Conservation (phyloP, 2,888 invertebrate species). For the Pandemis corylana region DNA sequence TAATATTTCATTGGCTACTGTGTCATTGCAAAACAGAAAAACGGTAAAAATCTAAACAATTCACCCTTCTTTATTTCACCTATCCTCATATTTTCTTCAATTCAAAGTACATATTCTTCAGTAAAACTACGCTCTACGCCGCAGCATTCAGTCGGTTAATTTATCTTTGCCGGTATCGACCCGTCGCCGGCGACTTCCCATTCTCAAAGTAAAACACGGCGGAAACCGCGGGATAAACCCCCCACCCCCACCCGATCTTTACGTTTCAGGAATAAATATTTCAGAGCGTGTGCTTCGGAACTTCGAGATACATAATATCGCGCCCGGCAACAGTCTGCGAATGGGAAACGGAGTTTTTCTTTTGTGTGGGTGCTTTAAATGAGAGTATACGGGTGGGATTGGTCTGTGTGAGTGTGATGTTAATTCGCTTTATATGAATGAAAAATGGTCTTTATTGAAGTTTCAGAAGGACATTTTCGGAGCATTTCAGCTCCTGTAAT, state of each 20-base stretch:
- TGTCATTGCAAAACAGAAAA: too few species aligned
- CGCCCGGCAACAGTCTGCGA: conserved; percentile 81
- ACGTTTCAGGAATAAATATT: conserved; percentile 86
- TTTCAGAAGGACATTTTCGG: too few species aligned
- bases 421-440: background rate
- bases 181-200: conserved; percentile 84
- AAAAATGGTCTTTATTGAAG: background rate
- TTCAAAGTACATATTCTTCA: background rate
- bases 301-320: conserved; percentile 82
- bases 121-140: conserved; percentile 5
- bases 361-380: conserved; percentile 64
- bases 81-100: background rate
- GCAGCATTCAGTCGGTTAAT: conserved; percentile 51
- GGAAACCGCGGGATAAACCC: conserved; percentile 85
- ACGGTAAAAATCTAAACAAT: too few species aligned
- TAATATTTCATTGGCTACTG: too few species aligned
- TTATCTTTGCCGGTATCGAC: conserved; percentile 83
- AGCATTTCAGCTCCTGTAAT: too few species aligned
- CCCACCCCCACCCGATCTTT: conserved; percentile 77
- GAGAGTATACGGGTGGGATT: background rate
- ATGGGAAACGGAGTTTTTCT: conserved; percentile 74
- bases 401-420: conserved; percentile 2
- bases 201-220: conserved; percentile 85
- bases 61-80: too few species aligned
- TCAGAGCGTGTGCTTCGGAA: conserved; percentile 85